Base-by-base conservation (phyloP, 1,140 invertebrate species). In the Halictus rubicundus region DNA sequence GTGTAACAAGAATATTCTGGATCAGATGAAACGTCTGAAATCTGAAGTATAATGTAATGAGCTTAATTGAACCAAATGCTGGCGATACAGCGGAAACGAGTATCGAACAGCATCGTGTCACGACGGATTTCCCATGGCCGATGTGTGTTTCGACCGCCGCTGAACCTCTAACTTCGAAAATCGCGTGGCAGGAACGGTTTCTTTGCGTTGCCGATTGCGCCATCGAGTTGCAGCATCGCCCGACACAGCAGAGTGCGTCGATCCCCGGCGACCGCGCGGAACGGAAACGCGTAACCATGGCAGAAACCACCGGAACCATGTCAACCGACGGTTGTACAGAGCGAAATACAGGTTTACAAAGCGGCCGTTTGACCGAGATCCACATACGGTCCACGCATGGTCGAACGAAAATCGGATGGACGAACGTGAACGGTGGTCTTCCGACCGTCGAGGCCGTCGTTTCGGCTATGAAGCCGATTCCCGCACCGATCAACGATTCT, bases 271-370 rank as follows among this genome's bases (percentile, higher is more conserved):
- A 60, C 42, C 54, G 23, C 78, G 78, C 54, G 71, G 25, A 82
- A 74, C 74, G 79, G 80, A 81, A 78, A 63, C 81, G 84, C 74
- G 82, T 74, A 85, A 76, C 73, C 77, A 42, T 64, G 71, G 75
- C 72, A 84, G 82, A 77, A 73, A 73, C 82, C 71, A 81, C 66
- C 80, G 87, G 82, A 81, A 81, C 76, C 82, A 71, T 84, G 86
- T 86, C 84, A 81, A 78, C 77, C 80, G 61, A 71, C 69, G 80
- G 64, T 64, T 57, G 68, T 57, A 81, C 60, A 63, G 39, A 79
- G 76, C 68, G 80, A 84, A 87, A 88, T 87, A 80, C 76, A 65
- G 78, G 80, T 89, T 88, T 84, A 88, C 88, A 89, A 89, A 89
- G 88, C 87, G 85, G 59, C 66, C 81, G 85, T 88, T 89, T 89